phyloP scores from a whole-genome alignment of 1,140 invertebrate species.

The Apis florea region DNA sequence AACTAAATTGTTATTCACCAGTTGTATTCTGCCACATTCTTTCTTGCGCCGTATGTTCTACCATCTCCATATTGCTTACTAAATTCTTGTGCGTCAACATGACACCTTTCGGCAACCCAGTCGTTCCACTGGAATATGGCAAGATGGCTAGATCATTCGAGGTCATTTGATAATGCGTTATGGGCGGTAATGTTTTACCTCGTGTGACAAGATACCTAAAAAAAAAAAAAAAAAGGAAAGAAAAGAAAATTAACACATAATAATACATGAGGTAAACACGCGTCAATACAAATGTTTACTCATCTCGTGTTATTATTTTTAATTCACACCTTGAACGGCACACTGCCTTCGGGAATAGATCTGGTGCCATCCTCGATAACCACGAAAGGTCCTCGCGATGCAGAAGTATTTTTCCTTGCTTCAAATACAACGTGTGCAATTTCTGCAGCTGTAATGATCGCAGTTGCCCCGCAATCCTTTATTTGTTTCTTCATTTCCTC shows the following conservation, averaged over 20 bases:
- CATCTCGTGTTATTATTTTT: not conserved
- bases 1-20: conserved; percentile 60
- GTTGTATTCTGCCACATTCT: conserved; percentile 64
- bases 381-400: conserved; percentile 63
- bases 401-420: conserved; percentile 52
- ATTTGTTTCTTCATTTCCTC: conserved; percentile 90
- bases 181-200: conserved; percentile 70
- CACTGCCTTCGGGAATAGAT: conserved; percentile 65
- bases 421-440: conserved; percentile 72
- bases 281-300: no score
- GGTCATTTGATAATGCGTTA: conserved; percentile 40
- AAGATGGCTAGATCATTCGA: conserved; percentile 81
- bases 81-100: conserved; percentile 91
- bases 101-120: conserved; percentile 94
- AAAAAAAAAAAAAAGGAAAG: not conserved
- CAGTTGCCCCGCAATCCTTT: conserved; percentile 83
- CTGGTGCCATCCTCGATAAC: conserved; percentile 69
- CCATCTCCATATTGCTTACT: conserved; percentile 84
- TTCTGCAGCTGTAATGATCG: conserved; percentile 84
- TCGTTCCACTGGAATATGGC: conserved; percentile 93
- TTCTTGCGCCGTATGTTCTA: conserved; percentile 69
- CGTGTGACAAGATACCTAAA: conserved; percentile 72
- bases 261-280: no score
- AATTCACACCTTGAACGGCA: conserved; percentile 72
- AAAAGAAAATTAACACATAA: no score